phyloP scores from a whole-genome alignment of 2,888 invertebrate genomes.

The Gasteruption jaculator region DNA sequence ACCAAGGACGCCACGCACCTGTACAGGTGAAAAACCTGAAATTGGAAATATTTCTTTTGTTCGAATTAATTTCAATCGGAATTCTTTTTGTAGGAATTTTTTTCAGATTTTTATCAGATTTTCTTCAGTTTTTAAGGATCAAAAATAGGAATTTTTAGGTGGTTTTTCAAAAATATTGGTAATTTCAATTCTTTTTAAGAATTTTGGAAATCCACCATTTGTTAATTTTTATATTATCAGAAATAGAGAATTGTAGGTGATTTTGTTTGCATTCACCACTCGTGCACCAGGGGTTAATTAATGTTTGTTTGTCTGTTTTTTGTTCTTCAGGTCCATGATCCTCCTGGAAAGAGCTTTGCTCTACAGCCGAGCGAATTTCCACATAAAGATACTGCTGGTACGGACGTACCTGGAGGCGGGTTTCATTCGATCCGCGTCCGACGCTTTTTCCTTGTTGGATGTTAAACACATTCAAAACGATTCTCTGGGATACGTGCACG shows the following conservation, averaged over 20 bases:
- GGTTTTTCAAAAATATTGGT: constrained; percentile 5
- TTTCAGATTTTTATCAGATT: not conserved
- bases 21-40: constrained; percentile 34
- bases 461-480: constrained; percentile 92
- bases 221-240: not conserved
- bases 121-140: too few relatives aligned
- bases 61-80: not conserved
- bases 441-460: constrained; percentile 59
- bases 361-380: constrained; percentile 82
- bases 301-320: not conserved
- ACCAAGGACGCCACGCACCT: constrained; percentile 49
- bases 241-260: not conserved
- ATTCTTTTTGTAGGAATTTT: too few relatives aligned
- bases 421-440: constrained; percentile 42
- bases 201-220: not conserved
- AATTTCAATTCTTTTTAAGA: not conserved
- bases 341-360: constrained; percentile 40
- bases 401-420: constrained; percentile 65
- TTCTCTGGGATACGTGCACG: constrained; percentile 82
- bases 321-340: constrained; percentile 39
- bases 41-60: constrained; percentile 6
- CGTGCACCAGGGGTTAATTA: not conserved
- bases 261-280: not conserved
- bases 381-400: constrained; percentile 79
- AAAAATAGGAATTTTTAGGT: constrained; percentile 9